Percentiles rank a stretch among this genome's conserved stretches.
These are phyloP conservation scores for Anarrhichthys ocellatus DNA, from an alignment of 2,113 vertebrate genomes.

Conservation along the genomic window DNA sequence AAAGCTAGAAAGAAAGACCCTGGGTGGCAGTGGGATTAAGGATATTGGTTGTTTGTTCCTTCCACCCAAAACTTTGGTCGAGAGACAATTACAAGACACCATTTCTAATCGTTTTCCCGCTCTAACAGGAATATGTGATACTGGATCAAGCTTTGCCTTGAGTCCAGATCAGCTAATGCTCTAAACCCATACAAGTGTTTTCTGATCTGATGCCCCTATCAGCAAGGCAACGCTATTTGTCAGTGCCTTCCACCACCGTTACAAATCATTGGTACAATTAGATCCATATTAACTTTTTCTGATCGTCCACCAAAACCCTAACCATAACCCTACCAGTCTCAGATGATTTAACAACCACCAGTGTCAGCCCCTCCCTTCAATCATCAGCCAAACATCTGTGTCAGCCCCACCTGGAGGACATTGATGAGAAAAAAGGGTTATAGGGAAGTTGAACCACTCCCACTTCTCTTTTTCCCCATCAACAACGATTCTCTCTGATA, in stretches of 20 bases:
- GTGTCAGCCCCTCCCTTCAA: too few relatives aligned
- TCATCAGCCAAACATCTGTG: too few relatives aligned
- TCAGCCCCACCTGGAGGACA: too few relatives aligned
- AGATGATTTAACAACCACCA: not conserved
- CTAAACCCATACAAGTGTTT: not conserved
- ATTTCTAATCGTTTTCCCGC: not conserved
- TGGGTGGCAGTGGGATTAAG: not conserved
- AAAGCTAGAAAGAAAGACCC: not conserved
- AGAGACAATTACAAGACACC: too few relatives aligned
- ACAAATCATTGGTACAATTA: not conserved
- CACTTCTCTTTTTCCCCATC: too few relatives aligned
- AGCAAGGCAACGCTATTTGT: too few relatives aligned
- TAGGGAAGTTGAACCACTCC: too few relatives aligned
- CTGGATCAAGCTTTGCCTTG: not conserved
- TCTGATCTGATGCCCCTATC: too few relatives aligned
- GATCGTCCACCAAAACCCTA: not conserved
- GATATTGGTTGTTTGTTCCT: not conserved
- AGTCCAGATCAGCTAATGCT: not conserved
- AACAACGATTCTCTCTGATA: too few relatives aligned
- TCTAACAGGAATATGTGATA: not conserved
- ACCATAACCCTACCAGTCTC: not conserved
- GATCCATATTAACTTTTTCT: not conserved
- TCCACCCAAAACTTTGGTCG: not conserved
- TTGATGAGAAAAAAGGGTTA: too few relatives aligned
- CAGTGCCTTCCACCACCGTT: not conserved